Percentiles rank a stretch among this genome's conserved stretches.
Evolutionary conservation across 1,140 invertebrate genomes (phyloP).

Genomic region (Drosophila leontia): DNA sequence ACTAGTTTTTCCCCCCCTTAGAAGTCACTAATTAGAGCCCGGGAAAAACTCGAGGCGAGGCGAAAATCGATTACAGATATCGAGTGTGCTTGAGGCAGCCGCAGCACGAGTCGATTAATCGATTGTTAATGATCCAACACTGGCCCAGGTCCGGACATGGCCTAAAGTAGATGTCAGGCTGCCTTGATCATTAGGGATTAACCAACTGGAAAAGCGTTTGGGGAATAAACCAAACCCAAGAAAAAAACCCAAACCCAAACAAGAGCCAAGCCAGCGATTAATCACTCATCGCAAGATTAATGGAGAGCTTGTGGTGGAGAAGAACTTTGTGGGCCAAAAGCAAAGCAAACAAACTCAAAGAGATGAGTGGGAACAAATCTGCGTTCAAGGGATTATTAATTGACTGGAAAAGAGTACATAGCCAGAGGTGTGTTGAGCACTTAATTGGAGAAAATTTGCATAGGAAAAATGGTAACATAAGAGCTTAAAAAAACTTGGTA

Average conservation of each 20-base stretch:
- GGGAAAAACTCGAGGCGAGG: conserved; percentile 22
- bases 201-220: conserved; percentile 20
- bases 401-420: not conserved
- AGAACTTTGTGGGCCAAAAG: conserved; percentile 13
- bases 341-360: conserved; percentile 13
- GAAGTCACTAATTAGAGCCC: conserved; percentile 56
- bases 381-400: conserved; percentile 16
- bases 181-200: conserved; percentile 23
- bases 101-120: conserved; percentile 42
- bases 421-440: not conserved
- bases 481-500: not conserved
- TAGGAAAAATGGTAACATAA: not conserved
- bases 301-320: not conserved
- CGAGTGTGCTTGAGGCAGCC: conserved; percentile 40
- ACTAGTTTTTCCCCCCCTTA: conserved; percentile 50
- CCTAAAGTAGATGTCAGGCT: conserved; percentile 40
- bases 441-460: not conserved
- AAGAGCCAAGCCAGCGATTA: conserved; percentile 18
- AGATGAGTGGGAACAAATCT: conserved; percentile 15
- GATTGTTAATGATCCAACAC: conserved; percentile 55
- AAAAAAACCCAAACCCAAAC: too few relatives aligned
- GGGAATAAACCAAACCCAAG: conserved; percentile 8
- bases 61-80: conserved; percentile 57
- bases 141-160: conserved; percentile 3
- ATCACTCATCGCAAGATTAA: conserved; percentile 33